A percentile compares a stretch with the other conserved stretches of the same genome.
Evolutionary conservation across 2,113 vertebrate genomes (phyloP).

Genomic region (Lichenostomus cassidix): DNA sequence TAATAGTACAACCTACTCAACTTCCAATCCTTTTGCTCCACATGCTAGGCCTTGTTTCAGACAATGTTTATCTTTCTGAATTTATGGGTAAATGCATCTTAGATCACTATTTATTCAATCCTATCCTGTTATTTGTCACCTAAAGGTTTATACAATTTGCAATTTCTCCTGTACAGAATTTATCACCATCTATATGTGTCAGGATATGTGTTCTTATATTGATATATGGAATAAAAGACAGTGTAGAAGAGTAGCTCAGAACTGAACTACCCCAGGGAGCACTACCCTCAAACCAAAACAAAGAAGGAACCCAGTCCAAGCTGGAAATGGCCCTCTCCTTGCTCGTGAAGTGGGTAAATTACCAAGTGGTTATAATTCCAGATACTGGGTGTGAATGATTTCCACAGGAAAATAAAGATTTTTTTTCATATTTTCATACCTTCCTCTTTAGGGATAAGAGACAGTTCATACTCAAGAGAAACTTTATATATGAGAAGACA

Average conservation of each 20-base stretch:
- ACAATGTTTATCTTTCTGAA: background rate
- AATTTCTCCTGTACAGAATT: background rate
- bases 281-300: background rate
- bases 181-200: background rate
- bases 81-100: background rate
- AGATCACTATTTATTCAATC: background rate
- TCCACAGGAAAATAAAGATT: background rate
- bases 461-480: background rate
- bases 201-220: background rate
- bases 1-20: background rate
- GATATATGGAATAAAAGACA: background rate
- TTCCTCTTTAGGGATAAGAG: background rate
- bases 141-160: background rate
- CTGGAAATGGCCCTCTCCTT: background rate
- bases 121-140: background rate
- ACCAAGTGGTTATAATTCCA: background rate
- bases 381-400: background rate
- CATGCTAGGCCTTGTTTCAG: fast-evolving
- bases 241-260: background rate
- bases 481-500: background rate
- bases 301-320: background rate
- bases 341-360: background rate
- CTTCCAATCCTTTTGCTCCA: background rate
- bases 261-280: background rate
- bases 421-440: background rate